Evolutionary conservation across 2,888 invertebrate species (phyloP).

Genomic region (Andrena praecox): DNA sequence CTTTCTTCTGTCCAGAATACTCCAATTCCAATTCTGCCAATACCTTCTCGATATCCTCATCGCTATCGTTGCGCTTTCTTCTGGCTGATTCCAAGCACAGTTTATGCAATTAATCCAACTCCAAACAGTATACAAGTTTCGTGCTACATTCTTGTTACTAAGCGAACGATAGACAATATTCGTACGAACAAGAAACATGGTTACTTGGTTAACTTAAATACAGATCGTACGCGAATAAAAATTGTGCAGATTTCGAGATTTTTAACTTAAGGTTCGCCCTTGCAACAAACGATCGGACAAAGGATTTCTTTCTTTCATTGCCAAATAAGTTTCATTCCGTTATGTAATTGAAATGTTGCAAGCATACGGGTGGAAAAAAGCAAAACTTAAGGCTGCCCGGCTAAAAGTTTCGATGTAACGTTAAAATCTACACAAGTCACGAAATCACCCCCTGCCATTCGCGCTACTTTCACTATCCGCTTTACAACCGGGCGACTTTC

Average conservation of each 20-base stretch:
- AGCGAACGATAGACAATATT: no score
- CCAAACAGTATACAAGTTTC: no score
- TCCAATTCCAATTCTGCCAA: slow-evolving; percentile 93
- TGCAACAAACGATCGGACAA: neutral
- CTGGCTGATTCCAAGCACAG: slow-evolving; percentile 79
- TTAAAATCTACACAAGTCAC: slow-evolving; percentile 15
- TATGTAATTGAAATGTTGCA: slow-evolving; percentile 17
- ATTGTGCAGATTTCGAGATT: neutral
- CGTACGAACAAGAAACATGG: no score
- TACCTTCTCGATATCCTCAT: slow-evolving; percentile 93
- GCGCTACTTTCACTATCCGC: slow-evolving; percentile 52
- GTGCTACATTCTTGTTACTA: no score
- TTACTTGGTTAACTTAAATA: neutral
- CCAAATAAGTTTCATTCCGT: neutral
- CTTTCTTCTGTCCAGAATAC: slow-evolving; percentile 89
- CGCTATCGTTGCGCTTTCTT: slow-evolving; percentile 91
- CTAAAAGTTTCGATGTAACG: neutral
- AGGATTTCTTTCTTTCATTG: neutral
- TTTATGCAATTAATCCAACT: neutral
- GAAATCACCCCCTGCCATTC: slow-evolving; percentile 7
- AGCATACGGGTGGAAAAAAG: neutral
- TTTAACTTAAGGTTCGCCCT: neutral
- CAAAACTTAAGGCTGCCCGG: neutral
- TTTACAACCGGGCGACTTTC: slow-evolving; percentile 50
- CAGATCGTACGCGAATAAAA: neutral